Evolutionary conservation across 2,113 vertebrate genomes (phyloP).

Genomic region (Leucoraja erinaceus): DNA sequence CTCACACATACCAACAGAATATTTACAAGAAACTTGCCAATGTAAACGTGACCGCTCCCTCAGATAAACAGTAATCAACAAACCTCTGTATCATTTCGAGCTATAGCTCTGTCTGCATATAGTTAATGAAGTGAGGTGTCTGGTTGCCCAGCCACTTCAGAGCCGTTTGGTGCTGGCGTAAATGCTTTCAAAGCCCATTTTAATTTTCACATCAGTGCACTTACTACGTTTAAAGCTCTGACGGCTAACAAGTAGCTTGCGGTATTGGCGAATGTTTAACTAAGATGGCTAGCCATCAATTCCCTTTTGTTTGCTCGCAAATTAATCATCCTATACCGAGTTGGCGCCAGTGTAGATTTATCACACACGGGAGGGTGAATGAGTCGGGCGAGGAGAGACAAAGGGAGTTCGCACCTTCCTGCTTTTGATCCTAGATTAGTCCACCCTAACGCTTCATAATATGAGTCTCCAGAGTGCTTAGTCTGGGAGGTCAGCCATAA

Average conservation of each 20-base stretch:
- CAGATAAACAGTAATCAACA: constrained; percentile 48
- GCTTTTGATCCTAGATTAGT: constrained; percentile 68
- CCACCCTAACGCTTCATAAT: constrained; percentile 59
- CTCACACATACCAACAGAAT: constrained; percentile 49
- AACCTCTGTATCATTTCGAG: constrained; percentile 31
- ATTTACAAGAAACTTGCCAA: constrained; percentile 55
- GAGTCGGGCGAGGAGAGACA: constrained; percentile 61
- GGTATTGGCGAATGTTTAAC: constrained; percentile 79
- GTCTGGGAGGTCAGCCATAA: constrained; percentile 64
- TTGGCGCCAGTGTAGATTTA: constrained; percentile 70
- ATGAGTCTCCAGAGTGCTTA: constrained; percentile 64
- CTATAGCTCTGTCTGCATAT: constrained; percentile 28
- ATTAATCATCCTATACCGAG: constrained; percentile 74
- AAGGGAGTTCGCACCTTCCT: constrained; percentile 72
- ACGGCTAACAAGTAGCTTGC: constrained; percentile 62
- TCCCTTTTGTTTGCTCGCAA: constrained; percentile 86
- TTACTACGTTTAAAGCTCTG: constrained; percentile 35
- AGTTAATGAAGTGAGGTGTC: constrained; percentile 32
- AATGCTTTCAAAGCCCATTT: constrained; percentile 35
- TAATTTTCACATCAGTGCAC: constrained; percentile 39
- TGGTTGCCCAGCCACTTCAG: constrained; percentile 30
- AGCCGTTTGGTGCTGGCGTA: neutral
- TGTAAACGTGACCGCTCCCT: constrained; percentile 49
- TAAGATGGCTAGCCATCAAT: constrained; percentile 65
- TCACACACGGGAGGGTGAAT: constrained; percentile 62